Base-by-base conservation (phyloP, 2,888 invertebrate species). In the Eilema caniola region DNA sequence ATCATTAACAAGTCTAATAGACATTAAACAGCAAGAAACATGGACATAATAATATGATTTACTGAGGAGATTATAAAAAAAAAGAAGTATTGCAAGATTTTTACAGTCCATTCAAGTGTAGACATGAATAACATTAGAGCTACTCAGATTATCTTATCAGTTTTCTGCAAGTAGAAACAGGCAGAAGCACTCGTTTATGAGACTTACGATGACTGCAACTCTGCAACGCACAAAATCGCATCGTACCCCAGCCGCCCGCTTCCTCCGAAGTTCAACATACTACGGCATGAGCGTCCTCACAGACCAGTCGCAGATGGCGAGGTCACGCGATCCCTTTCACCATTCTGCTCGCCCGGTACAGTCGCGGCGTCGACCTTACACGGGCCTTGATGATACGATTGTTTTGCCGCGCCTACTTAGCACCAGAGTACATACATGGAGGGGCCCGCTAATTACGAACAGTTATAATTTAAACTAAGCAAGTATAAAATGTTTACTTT, bases 261-360 rank as follows among this genome's bases (percentile, higher is more conserved):
- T 85, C 85, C 81, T 76, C 76, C 79, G 83, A 83, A 81, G 89
- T 89, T 89, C 89, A 89, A 89, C 88, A 89, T 87, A 89, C 89
- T 89, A 86, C 83, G 78, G 70, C 56, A 71, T 70, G 78, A 79
- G 76, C 83, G 86, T 87, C 87, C 85, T 86, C 88, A 86, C 83
- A 81, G 83, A 79, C 80, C 84, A 82, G 84, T 83, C 84, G 86
- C 85, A 85, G 89, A 90, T 89, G 88, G 88, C 93, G 93, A 93
- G 93, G 93, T 91, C 93, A 89, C 80, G 85, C 84, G 85, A 88
- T 90, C 88, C 93, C 94, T 93, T 93, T 94, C 94, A 93, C 93
- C 91, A 85, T 88, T 90, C 91, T 90, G 93, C 83, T 84, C 86
- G 91, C 89, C 90, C 83, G 86, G 92, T 90, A 81, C 83, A 72